A percentile compares a stretch with the other conserved stretches of the same genome.
Evolutionary conservation across 1,140 invertebrate genomes (phyloP).

Genomic region (Idris sp.): DNA sequence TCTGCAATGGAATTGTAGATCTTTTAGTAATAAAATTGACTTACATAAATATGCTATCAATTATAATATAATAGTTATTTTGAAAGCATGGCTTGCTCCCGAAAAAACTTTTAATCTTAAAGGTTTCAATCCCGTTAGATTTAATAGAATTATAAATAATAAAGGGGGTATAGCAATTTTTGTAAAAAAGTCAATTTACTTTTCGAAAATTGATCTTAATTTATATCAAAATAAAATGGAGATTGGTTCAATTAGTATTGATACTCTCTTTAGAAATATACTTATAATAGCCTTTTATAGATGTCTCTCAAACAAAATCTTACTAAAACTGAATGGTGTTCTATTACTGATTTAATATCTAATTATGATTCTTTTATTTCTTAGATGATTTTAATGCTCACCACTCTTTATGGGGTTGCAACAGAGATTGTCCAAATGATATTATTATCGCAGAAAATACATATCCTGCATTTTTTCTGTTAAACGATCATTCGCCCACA

Average conservation of each 20-base stretch:
- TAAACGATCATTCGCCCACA: slow-evolving; percentile 17
- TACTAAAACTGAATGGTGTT: neutral
- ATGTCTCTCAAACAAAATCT: neutral
- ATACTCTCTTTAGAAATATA: neutral
- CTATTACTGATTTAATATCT: neutral
- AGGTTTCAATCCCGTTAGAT: neutral
- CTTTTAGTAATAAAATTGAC: neutral
- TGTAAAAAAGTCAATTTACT: too few species aligned
- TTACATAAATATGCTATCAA: slow-evolving; percentile 1
- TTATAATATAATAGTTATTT: slow-evolving; percentile 1
- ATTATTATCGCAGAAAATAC: too few species aligned
- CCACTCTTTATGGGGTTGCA: too few species aligned
- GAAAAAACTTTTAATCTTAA: neutral
- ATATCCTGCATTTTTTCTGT: slow-evolving; percentile 2
- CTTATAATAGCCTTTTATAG: neutral
- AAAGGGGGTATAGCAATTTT: neutral
- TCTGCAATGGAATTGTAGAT: too few species aligned
- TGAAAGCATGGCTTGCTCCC: neutral
- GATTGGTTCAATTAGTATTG: neutral
- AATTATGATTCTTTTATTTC: slow-evolving; percentile 6
- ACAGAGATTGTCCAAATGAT: too few species aligned
- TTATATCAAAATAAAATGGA: neutral
- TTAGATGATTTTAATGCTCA: too few species aligned
- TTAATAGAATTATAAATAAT: slow-evolving; percentile 1
- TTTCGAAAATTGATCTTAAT: neutral